These are phyloP conservation scores for Sebastes minor DNA, from an alignment of 2,797 vertebrate species.

Conservation along the genomic window DNA sequence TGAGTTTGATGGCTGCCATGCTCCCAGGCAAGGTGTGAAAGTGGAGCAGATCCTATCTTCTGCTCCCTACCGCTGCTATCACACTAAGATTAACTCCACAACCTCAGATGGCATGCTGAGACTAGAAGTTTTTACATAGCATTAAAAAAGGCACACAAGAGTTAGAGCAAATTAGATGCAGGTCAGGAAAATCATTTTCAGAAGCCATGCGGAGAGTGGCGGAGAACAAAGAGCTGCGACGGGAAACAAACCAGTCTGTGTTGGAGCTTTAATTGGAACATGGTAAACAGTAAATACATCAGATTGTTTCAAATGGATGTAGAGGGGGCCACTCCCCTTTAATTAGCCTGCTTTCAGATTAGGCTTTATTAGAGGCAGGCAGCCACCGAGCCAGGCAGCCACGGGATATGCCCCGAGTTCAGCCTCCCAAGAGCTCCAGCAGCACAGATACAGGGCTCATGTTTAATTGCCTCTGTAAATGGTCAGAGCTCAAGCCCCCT, in stretches of 20 bases:
- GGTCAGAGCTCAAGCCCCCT: conserved; percentile 81
- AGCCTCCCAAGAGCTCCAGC: conserved; percentile 76
- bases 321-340: conserved; percentile 74
- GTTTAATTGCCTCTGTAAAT: conserved; percentile 88
- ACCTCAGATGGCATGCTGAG: conserved; percentile 9
- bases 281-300: conserved; percentile 80
- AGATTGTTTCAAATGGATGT: conserved; percentile 77
- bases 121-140: conserved; percentile 30
- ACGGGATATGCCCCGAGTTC: conserved; percentile 81
- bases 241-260: conserved; percentile 51
- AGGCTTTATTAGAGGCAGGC: conserved; percentile 78
- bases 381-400: conserved; percentile 65
- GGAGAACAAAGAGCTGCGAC: conserved; percentile 51
- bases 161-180: conserved; percentile 26
- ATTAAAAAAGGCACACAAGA: conserved; percentile 6
- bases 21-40: conserved; percentile 74
- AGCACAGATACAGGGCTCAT: conserved; percentile 78
- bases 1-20: conserved; percentile 71
- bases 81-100: conserved; percentile 49
- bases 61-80: conserved; percentile 36
- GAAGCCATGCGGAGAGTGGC: conserved; percentile 33
- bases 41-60: conserved; percentile 73
- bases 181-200: conserved; percentile 37
- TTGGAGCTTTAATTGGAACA: conserved; percentile 76
- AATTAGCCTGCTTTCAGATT: conserved; percentile 83